Conservation (phyloP, 2,888 invertebrate species). For the Macaria notata region DNA sequence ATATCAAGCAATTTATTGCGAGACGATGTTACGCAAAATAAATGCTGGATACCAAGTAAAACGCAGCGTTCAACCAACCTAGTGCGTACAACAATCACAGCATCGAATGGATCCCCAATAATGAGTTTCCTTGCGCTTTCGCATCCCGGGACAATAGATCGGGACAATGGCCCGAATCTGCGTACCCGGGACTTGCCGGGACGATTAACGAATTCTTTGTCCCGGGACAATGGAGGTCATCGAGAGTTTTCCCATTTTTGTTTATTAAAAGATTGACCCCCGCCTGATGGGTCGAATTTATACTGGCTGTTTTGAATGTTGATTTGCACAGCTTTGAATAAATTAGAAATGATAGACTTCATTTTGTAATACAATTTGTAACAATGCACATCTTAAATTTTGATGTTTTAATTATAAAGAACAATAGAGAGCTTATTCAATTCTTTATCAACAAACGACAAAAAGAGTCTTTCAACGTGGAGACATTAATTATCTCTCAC, state of each 20-base stretch:
- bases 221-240: slow-evolving; percentile 27
- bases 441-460: too few species aligned
- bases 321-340: too few species aligned
- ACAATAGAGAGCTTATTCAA: too few species aligned
- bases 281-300: neutral
- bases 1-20: neutral
- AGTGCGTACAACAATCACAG: slow-evolving; percentile 40
- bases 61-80: slow-evolving; percentile 31
- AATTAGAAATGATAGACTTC: too few species aligned
- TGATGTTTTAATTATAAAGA: too few species aligned
- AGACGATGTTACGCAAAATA: neutral
- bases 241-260: slow-evolving; percentile 28
- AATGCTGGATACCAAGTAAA: neutral
- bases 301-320: too few species aligned
- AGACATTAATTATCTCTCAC: too few species aligned
- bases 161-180: slow-evolving; percentile 37
- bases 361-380: too few species aligned
- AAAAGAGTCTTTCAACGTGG: too few species aligned
- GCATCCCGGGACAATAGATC: slow-evolving; percentile 35
- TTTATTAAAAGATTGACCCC: slow-evolving; percentile 20
- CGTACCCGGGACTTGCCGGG: slow-evolving; percentile 35
- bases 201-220: slow-evolving; percentile 39
- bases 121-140: slow-evolving; percentile 40
- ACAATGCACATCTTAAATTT: too few species aligned
- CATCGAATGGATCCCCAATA: slow-evolving; percentile 36